Evolutionary conservation across 2,888 invertebrate genomes (phyloP), one percentile per base, ranked within the genome.

Genomic region (Isotomurus palustris): DNA sequence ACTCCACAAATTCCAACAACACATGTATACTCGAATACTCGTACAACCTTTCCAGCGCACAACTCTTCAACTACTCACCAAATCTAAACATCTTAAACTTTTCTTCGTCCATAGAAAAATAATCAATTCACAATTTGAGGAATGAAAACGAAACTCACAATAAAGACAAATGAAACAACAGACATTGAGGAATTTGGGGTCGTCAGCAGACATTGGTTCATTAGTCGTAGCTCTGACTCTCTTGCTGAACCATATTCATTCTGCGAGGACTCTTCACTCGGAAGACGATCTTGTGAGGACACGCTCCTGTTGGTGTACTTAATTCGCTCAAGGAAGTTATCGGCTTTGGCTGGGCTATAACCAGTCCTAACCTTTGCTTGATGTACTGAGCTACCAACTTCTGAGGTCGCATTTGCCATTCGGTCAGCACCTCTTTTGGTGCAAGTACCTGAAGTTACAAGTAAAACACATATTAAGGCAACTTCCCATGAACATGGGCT

Each of bases 401-500:
- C 71, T 92, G 92, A 0, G 95, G 94, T 64, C 93, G 82, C 70
- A 85, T 82, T 74, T 94, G 92, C 89, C 91, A 94, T 74, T 91
- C 90, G 73, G 90, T 84, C 74, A 94, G 76, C 0, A 90, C 88
- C 75, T 92, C 90, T 74, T 91, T 91, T 10, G 91, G 87, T 8
- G 90, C 84, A 69, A 86, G 80, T 0, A 92, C 89, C 89, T 90
- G 77, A 19, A 71, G 74, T 29, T 50, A 45, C 19, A 35, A 28
- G 32, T 25, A n/a, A 53, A 43, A 45, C 32, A 32, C 8, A 10
- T 32, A 14, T 32, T 32, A 10, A 32, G 32, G n/a, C n/a, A n/a
- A n/a, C n/a, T n/a, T n/a, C n/a, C n/a, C n/a, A n/a, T n/a, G n/a
- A n/a, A 14, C 14, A 41, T 19, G 8, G 8, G n/a, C 8, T 17